Percentiles rank a stretch among this genome's conserved stretches.
These are phyloP conservation scores for Bovichtus variegatus DNA, from an alignment of 2,797 vertebrate species.

Conservation along the genomic window DNA sequence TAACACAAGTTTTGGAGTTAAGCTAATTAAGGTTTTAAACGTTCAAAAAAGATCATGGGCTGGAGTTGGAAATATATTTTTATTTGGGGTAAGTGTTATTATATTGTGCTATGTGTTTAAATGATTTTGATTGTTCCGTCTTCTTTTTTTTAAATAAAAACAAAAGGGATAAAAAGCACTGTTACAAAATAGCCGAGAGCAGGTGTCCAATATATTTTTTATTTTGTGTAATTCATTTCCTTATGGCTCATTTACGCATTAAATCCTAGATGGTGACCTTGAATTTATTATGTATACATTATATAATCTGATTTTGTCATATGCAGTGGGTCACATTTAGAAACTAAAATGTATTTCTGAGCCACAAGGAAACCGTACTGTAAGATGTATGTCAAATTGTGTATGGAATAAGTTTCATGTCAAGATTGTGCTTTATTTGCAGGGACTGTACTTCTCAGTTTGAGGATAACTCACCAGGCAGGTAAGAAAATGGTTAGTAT, in stretches of 20 bases:
- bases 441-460: not conserved
- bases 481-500: slow-evolving; percentile 7
- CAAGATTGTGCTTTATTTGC: not conserved
- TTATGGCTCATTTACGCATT: not conserved
- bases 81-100: slow-evolving; percentile 23
- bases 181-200: not conserved
- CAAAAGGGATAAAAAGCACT: not conserved
- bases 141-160: not conserved
- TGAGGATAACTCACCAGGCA: slow-evolving; percentile 6
- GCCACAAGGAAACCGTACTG: not conserved
- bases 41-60: not conserved
- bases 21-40: not conserved
- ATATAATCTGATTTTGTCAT: no score
- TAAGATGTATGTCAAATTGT: not conserved
- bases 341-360: not conserved
- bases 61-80: not conserved
- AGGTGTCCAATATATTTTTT: not conserved
- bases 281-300: no score
- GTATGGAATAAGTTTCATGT: not conserved
- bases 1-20: not conserved
- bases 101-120: not conserved
- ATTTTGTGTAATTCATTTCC: not conserved
- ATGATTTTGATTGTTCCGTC: not conserved
- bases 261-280: not conserved
- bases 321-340: not conserved